Percentiles rank a stretch among this genome's conserved stretches.
Evolutionary conservation across 1,140 invertebrate genomes (phyloP).

Genomic region (Ptiloglossa arizonensis): DNA sequence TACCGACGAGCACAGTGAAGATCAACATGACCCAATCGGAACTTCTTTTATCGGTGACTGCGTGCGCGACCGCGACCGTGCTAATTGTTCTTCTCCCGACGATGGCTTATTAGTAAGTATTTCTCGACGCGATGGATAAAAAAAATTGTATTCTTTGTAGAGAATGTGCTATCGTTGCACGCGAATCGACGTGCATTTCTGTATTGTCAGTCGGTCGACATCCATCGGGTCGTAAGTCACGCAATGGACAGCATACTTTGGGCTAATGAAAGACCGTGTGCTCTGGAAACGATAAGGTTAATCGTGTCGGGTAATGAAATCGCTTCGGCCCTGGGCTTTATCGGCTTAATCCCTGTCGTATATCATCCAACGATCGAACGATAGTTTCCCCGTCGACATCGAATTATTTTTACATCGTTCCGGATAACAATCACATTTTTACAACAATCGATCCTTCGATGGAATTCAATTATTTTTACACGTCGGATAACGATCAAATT

Average conservation of each 20-base stretch:
- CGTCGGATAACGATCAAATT: no score
- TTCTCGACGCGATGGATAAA: no score
- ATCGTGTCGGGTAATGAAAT: slow-evolving; percentile 5
- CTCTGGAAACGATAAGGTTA: slow-evolving; percentile 9
- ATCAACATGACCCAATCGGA: not conserved
- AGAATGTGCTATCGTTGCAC: not conserved
- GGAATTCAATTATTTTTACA: no score
- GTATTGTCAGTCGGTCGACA: not conserved
- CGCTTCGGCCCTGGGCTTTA: not conserved
- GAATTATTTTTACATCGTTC: not conserved
- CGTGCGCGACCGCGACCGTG: not conserved
- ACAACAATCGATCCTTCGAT: no score
- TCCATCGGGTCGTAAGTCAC: not conserved
- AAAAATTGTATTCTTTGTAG: no score
- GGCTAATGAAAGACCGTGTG: slow-evolving; percentile 13
- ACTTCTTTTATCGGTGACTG: not conserved
- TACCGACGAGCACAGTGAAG: no score
- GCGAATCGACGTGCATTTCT: not conserved
- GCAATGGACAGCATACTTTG: not conserved
- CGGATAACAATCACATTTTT: no score
- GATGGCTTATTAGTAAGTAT: slow-evolving; percentile 29
- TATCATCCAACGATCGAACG: not conserved
- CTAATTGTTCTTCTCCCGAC: not conserved
- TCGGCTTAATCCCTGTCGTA: not conserved
- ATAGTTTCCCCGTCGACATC: not conserved